phyloP scores from a whole-genome alignment of 1,140 invertebrate genomes.

The Phymorhynchus buccinoides region DNA sequence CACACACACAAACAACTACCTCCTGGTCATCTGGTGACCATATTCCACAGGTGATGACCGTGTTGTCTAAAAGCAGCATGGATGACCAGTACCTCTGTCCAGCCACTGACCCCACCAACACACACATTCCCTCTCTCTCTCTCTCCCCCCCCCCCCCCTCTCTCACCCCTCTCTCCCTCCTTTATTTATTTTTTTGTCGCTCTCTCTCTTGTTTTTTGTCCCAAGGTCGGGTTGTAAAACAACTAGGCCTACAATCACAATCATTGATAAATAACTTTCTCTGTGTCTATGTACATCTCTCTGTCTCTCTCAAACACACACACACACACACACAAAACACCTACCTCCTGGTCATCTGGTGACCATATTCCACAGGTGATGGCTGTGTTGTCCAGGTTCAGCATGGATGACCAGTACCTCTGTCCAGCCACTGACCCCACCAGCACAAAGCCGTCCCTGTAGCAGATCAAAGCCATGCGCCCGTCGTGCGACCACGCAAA shows the following conservation, averaged over 20 bases:
- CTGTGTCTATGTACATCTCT: no score
- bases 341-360: conserved; percentile 93
- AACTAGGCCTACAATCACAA: no score
- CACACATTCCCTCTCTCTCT: conserved; percentile 65
- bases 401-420: conserved; percentile 97
- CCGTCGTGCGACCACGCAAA: conserved; percentile 99
- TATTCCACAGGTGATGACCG: conserved; percentile 94
- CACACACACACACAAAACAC: background rate
- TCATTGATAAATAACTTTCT: no score
- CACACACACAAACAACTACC: conserved; percentile 69
- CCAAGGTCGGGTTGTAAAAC: no score
- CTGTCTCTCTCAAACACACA: background rate
- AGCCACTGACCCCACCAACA: conserved; percentile 94
- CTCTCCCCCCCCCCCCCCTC: background rate
- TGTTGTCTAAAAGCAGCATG: conserved; percentile 90
- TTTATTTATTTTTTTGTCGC: background rate
- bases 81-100: conserved; percentile 99
- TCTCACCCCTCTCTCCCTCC: background rate
- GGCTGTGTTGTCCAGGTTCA: conserved; percentile 88
- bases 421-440: conserved; percentile 97
- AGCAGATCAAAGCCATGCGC: conserved; percentile 98
- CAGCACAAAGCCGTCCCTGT: conserved; percentile 96
- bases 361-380: conserved; percentile 98
- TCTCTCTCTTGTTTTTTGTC: no score
- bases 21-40: conserved; percentile 98